These are phyloP conservation scores for Archips xylosteana DNA, from an alignment of 2,888 invertebrate genomes.

Conservation along the genomic window DNA sequence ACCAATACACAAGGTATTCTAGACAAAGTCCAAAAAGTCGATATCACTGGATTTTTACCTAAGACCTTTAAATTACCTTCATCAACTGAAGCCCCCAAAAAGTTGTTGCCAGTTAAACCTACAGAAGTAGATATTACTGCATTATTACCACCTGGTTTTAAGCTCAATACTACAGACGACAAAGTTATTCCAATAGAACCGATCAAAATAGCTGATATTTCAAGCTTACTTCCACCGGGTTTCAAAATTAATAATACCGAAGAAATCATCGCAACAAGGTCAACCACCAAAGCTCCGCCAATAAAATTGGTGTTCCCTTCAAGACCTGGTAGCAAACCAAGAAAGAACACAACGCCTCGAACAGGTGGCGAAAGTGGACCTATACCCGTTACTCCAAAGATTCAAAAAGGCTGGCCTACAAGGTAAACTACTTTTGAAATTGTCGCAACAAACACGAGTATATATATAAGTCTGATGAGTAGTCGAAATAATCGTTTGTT, in stretches of 20 bases:
- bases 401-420: constrained; percentile 94
- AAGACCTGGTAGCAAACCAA: constrained; percentile 88
- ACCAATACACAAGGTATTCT: constrained; percentile 63
- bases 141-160: constrained; percentile 86
- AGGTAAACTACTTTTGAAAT: constrained; percentile 79
- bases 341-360: constrained; percentile 86
- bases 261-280: constrained; percentile 52
- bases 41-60: constrained; percentile 87
- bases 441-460: not conserved
- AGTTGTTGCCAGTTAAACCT: constrained; percentile 58
- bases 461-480: not conserved
- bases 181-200: constrained; percentile 37
- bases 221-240: constrained; percentile 78
- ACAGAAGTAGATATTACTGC: constrained; percentile 83
- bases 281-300: constrained; percentile 76
- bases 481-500: not conserved
- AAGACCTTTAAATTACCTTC: constrained; percentile 85
- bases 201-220: constrained; percentile 48
- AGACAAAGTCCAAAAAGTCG: constrained; percentile 68
- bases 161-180: constrained; percentile 39
- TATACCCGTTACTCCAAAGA: constrained; percentile 85
- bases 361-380: constrained; percentile 76
- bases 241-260: constrained; percentile 68
- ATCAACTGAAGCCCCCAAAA: constrained; percentile 64
- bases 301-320: constrained; percentile 93